These are phyloP conservation scores for Drosophila busckii DNA, from an alignment of 1,140 invertebrate species.

Conservation along the genomic window DNA sequence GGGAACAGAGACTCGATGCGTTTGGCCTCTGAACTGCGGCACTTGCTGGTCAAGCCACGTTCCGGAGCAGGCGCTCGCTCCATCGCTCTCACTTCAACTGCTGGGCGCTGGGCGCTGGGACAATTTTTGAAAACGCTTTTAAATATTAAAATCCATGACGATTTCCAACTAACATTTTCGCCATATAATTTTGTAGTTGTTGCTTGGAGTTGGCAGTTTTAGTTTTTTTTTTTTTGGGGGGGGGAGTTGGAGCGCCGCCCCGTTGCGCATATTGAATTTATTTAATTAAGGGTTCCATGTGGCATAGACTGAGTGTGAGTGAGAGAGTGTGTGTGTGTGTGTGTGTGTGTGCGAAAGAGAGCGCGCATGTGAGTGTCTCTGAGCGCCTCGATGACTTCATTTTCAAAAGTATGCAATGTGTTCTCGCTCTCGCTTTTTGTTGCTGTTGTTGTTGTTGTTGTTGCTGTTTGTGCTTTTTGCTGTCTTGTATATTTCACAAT, in stretches of 20 bases:
- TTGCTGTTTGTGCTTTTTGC: slow-evolving; percentile 20
- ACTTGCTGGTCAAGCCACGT: slow-evolving; percentile 60
- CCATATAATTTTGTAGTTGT: slow-evolving; percentile 66
- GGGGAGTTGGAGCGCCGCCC: slow-evolving; percentile 33
- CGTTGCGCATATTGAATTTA: slow-evolving; percentile 77
- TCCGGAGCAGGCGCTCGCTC: slow-evolving; percentile 23
- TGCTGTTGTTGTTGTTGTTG: slow-evolving; percentile 1
- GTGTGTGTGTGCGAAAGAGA: too few species aligned
- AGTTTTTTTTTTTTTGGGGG: background rate
- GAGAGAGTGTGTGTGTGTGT: background rate
- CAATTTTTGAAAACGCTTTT: slow-evolving; percentile 77
- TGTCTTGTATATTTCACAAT: slow-evolving; percentile 62
- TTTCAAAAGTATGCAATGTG: slow-evolving; percentile 62
- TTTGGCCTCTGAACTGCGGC: slow-evolving; percentile 71
- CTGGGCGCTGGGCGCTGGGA: slow-evolving; percentile 33
- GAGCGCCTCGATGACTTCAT: slow-evolving; percentile 65
- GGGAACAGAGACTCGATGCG: too few species aligned
- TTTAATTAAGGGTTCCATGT: slow-evolving; percentile 74
- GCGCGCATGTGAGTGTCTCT: slow-evolving; percentile 5
- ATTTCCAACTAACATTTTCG: slow-evolving; percentile 69
- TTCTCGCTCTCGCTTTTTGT: slow-evolving; percentile 46
- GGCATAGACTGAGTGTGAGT: slow-evolving; percentile 31
- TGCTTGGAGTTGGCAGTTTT: slow-evolving; percentile 1
- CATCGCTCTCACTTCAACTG: background rate
- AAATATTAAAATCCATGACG: slow-evolving; percentile 77